Evolutionary conservation across 2,888 invertebrate species (phyloP).

Genomic region (Xestia rhomboidea): DNA sequence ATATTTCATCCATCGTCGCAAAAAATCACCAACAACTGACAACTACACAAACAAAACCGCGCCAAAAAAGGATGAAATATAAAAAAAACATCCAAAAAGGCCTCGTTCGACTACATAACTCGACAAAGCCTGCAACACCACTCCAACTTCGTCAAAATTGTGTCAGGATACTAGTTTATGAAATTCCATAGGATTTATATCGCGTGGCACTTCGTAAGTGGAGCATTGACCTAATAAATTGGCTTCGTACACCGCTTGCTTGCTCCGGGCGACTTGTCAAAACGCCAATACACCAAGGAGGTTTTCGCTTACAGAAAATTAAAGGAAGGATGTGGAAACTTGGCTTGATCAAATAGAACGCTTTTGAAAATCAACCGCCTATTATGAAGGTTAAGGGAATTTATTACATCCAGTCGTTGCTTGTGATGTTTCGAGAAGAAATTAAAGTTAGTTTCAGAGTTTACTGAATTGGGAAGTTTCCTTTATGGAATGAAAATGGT

Average conservation of each 20-base stretch:
- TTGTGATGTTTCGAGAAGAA: conserved; percentile 24
- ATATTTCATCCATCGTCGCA: neutral
- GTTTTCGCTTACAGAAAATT: conserved; percentile 63
- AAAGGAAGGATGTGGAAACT: conserved; percentile 50
- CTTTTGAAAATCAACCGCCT: conserved; percentile 57
- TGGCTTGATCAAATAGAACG: conserved; percentile 54
- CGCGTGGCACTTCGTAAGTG: conserved; percentile 60
- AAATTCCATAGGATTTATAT: conserved; percentile 60
- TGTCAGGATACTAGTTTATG: conserved; percentile 47
- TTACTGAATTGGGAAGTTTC: neutral
- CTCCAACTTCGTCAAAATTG: conserved; percentile 43
- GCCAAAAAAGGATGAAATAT: conserved; percentile 20
- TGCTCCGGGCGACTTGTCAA: conserved; percentile 74
- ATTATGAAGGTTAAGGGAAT: conserved; percentile 33
- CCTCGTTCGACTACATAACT: conserved; percentile 1
- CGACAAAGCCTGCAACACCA: conserved; percentile 11
- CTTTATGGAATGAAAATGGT: neutral
- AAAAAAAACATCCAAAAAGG: conserved; percentile 21
- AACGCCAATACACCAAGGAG: conserved; percentile 69
- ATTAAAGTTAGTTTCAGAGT: conserved; percentile 26
- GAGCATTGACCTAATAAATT: conserved; percentile 74
- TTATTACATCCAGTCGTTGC: conserved; percentile 24
- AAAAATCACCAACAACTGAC: conserved; percentile 15
- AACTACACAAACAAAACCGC: conserved; percentile 6
- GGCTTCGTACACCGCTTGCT: conserved; percentile 56